Conservation (phyloP, 2,113 vertebrate genomes). For the Zosterops pallidus region DNA sequence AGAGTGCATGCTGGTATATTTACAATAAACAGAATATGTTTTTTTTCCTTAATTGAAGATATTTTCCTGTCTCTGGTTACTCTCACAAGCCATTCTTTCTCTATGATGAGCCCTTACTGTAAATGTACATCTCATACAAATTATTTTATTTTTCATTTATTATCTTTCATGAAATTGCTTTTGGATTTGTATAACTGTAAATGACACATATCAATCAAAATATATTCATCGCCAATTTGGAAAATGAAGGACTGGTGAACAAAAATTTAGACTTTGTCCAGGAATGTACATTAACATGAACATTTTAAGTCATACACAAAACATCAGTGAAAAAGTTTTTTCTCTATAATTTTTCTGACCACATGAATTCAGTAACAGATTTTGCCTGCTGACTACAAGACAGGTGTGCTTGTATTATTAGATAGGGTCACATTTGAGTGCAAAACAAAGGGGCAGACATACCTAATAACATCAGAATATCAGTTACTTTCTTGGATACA, state of each 20-base stretch:
- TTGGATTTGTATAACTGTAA: background rate
- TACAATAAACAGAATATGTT: background rate
- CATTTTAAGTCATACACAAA: background rate
- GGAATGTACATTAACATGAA: background rate
- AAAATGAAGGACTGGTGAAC: background rate
- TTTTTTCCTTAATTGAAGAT: background rate
- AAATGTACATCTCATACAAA: background rate
- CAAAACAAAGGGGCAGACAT: background rate
- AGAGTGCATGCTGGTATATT: background rate
- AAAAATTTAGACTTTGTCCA: background rate
- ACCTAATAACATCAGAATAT: background rate
- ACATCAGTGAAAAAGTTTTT: background rate
- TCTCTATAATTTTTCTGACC: background rate
- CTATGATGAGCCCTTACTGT: background rate
- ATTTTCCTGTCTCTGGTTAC: background rate
- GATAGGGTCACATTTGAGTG: background rate
- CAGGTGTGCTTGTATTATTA: accelerated
- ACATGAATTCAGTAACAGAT: background rate
- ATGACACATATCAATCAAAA: background rate
- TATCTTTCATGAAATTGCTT: background rate
- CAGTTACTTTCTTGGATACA: background rate
- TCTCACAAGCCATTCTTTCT: background rate
- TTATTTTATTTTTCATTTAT: background rate
- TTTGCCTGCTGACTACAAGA: background rate
- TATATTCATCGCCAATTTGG: background rate